A percentile compares a stretch with the other conserved stretches of the same genome.
These are phyloP conservation scores for Micromys minutus DNA, from an alignment of 2,113 vertebrate species.

Conservation along the genomic window DNA sequence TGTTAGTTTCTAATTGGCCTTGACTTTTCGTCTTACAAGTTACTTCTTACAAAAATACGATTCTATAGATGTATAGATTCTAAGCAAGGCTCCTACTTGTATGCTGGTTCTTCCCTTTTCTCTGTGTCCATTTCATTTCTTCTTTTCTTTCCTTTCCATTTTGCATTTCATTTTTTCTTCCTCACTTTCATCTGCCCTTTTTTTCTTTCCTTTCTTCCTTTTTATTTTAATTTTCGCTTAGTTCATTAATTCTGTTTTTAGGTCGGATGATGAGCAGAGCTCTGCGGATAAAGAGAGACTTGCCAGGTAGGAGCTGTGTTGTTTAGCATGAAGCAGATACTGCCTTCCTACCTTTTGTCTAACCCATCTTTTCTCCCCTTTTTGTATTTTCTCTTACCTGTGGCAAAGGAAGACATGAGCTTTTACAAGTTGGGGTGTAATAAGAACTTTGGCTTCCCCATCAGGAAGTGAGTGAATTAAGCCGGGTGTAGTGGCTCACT, in stretches of 20 bases:
- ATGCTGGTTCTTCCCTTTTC: neutral
- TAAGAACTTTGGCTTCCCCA: conserved; percentile 47
- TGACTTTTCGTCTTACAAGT: conserved; percentile 50
- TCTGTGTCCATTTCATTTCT: conserved; percentile 34
- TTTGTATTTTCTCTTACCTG: conserved; percentile 66
- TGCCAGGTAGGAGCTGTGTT: conserved; percentile 91
- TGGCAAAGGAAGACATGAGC: conserved; percentile 70
- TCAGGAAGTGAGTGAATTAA: conserved; percentile 75
- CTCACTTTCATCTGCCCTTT: neutral
- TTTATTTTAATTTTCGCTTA: conserved; percentile 87
- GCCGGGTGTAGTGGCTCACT: neutral
- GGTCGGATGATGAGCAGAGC: conserved; percentile 95
- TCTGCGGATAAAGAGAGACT: conserved; percentile 96
- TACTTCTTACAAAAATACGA: conserved; percentile 31
- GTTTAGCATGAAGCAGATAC: conserved; percentile 83
- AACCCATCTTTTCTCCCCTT: conserved; percentile 28
- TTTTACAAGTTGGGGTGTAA: conserved; percentile 62
- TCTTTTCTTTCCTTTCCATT: neutral
- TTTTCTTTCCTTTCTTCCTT: conserved; percentile 50
- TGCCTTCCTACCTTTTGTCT: conserved; percentile 74
- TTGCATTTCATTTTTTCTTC: neutral
- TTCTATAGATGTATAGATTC: conserved; percentile 61
- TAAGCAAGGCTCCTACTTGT: conserved; percentile 42
- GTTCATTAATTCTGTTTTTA: conserved; percentile 92
- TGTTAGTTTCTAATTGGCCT: conserved; percentile 35